These are phyloP conservation scores for Saxidomus purpurata DNA, from an alignment of 1,140 invertebrate species.

Conservation along the genomic window DNA sequence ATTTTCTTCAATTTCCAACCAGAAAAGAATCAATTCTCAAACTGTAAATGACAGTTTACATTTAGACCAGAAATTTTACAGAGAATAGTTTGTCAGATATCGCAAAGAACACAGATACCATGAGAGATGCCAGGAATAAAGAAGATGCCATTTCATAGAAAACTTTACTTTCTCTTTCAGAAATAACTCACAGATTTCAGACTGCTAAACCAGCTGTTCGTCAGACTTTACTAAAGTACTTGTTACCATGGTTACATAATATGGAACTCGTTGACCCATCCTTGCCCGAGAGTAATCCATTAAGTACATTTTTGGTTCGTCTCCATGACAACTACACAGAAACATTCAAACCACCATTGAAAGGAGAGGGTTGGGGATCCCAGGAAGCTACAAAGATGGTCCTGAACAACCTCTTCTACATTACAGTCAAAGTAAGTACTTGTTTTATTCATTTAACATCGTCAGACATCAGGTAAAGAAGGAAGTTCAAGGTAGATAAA, in stretches of 20 bases:
- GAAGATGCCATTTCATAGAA: no score
- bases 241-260: slow-evolving; percentile 99
- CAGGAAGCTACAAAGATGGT: slow-evolving; percentile 99
- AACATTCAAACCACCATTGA: slow-evolving; percentile 82
- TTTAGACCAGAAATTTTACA: no score
- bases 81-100: no score
- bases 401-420: slow-evolving; percentile 99
- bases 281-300: slow-evolving; percentile 91
- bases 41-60: no score
- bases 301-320: slow-evolving; percentile 82
- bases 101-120: no score
- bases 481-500: no score
- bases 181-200: slow-evolving; percentile 98
- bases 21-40: no score
- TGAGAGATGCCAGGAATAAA: no score
- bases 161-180: slow-evolving; percentile 89
- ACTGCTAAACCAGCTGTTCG: slow-evolving; percentile 96
- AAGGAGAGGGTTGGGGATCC: slow-evolving; percentile 97
- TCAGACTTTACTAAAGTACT: slow-evolving; percentile 95
- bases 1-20: no score
- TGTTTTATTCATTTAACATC: no score
- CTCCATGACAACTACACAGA: slow-evolving; percentile 81
- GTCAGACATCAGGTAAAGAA: no score
- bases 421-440: slow-evolving; percentile 90
- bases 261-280: slow-evolving; percentile 99